phyloP scores from a whole-genome alignment of 2,797 vertebrate genomes.

The Percopsis omiscomaycus region DNA sequence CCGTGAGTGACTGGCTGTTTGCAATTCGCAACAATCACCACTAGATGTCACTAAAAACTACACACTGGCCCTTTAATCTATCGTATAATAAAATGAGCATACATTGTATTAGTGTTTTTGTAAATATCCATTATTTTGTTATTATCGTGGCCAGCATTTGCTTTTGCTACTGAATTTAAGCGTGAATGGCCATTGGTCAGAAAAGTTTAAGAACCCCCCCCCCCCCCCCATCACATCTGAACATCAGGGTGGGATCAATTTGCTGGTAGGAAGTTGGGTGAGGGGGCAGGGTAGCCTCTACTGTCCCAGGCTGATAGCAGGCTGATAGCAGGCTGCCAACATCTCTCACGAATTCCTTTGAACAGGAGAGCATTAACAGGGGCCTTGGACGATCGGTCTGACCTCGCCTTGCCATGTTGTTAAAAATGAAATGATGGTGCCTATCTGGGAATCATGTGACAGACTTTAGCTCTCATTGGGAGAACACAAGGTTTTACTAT shows the following conservation, averaged over 20 bases:
- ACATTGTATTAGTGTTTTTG: no score
- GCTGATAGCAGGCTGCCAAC: conserved; percentile 54
- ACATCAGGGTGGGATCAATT: conserved; percentile 1
- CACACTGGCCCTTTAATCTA: no score
- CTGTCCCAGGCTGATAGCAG: conserved; percentile 9
- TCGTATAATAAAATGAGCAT: no score
- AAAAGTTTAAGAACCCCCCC: neutral
- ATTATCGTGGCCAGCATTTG: neutral
- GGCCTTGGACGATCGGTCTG: conserved; percentile 13
- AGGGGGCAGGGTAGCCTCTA: conserved; percentile 6
- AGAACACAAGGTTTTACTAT: no score
- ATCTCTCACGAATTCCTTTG: conserved; percentile 50
- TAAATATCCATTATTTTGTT: no score
- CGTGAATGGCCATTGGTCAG: neutral
- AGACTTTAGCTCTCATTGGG: neutral
- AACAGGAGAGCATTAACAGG: conserved; percentile 34
- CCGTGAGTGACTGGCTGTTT: no score
- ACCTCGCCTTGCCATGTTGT: conserved; percentile 17
- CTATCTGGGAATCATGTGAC: neutral
- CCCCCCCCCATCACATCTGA: neutral
- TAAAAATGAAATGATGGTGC: neutral
- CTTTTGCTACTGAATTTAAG: neutral
- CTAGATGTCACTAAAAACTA: no score
- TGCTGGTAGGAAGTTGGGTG: neutral
- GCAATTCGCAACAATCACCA: no score